Evolutionary conservation across 2,888 invertebrate species (phyloP).

Genomic region (Xiphydria camelus): DNA sequence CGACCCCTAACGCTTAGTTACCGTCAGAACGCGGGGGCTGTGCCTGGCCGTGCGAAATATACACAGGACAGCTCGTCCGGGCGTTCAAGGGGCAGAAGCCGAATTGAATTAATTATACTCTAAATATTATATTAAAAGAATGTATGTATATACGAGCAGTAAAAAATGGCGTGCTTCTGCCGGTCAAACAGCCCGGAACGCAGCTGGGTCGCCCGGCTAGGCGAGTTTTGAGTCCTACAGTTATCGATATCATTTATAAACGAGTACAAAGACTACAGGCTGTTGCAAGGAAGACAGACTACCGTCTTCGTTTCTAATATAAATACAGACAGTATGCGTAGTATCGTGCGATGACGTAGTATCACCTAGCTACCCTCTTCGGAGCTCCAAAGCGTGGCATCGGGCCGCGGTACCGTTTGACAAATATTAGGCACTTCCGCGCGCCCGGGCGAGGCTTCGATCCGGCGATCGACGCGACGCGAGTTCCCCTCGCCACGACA

Average conservation of each 20-base stretch:
- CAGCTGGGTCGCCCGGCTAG: conserved; percentile 15
- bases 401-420: too few relatives aligned
- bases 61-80: conserved; percentile 16
- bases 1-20: conserved; percentile 8
- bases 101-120: conserved; percentile 3
- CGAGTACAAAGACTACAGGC: conserved; percentile 27
- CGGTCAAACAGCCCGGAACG: conserved; percentile 37
- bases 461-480: too few relatives aligned
- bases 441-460: too few relatives aligned
- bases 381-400: conserved; percentile 15
- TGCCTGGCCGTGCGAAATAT: conserved; percentile 15
- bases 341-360: conserved; percentile 32
- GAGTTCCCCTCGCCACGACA: too few relatives aligned
- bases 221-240: conserved; percentile 6
- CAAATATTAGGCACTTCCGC: too few relatives aligned
- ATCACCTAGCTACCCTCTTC: conserved; percentile 20
- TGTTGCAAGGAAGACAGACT: conserved; percentile 41
- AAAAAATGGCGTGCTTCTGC: conserved; percentile 32
- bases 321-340: conserved; percentile 39
- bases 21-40: conserved; percentile 9
- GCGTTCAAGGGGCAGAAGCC: conserved; percentile 15
- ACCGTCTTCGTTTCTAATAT: conserved; percentile 34
- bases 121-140: conserved; percentile 4
- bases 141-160: background rate
- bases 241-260: conserved; percentile 21